Base-by-base conservation (phyloP, 2,797 vertebrate genomes). In the Natrix natrix region DNA sequence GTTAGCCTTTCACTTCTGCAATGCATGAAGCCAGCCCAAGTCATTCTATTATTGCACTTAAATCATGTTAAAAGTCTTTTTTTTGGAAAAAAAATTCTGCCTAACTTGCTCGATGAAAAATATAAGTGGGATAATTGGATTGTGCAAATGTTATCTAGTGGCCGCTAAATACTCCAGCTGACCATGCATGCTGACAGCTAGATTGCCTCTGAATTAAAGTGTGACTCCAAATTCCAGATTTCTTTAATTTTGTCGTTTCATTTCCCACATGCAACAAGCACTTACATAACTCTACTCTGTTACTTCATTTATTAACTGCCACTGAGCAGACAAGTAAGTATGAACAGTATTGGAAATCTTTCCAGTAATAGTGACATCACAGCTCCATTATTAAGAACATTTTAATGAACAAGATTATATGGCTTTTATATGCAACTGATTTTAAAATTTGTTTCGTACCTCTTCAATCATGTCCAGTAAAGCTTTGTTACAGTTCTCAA, bases 401-500 rank as follows among this genome's bases (percentile, higher is more conserved):
- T 86, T 91, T 48, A 91, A 91, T 28, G 24, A 66, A 63, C 55
- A 2, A 60, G 13, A 63, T 14, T 28, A 69, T 55, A 90, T 90
- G 74, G 37, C 28, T 90, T 90, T 66, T 54, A 69, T 20, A 32
- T 90, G 28, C 32, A 69, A 17, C 90, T 78, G 63, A 13, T 43
- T 83, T 83, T n/a, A 28, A 63, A 28, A 87, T 26, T 89, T 17
- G 32, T 92, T 86, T 89, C 98, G 98, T 92, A 99, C 99, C 98
- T 99, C 99, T 92, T 99, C 98, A 4, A 99, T 99, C 99, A 99
- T 99, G 93, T 99, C 98, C 87, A 98, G 93, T 92, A 99, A 98
- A 1, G 99, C 98, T 97, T 98, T 99, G 98, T 99, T 99, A 96
- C 99, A 99, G 96, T 98, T 99, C 97, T 99, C 99, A 96, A 99